Evolutionary conservation across 2,888 invertebrate species (phyloP).

Genomic region (Plagodis pulveraria): DNA sequence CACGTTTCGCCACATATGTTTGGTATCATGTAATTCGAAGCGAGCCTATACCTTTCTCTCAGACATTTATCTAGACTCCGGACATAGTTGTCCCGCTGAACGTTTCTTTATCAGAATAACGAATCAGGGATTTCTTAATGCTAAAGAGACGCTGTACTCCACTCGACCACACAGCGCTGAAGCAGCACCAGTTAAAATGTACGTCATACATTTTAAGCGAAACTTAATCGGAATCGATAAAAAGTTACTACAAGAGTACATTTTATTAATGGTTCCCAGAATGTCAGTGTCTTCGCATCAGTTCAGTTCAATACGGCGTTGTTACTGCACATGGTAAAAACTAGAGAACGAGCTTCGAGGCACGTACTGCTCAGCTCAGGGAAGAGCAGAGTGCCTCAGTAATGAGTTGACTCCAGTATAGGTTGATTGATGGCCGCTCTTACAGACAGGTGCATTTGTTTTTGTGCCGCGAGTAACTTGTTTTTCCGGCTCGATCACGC

Average conservation of each 20-base stretch:
- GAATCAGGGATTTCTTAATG: too few relatives aligned
- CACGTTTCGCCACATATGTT: too few relatives aligned
- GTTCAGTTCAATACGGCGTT: constrained; percentile 25
- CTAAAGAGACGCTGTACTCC: too few relatives aligned
- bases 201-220: background rate
- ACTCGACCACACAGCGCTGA: background rate
- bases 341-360: constrained; percentile 2
- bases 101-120: too few relatives aligned
- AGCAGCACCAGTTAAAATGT: background rate
- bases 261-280: constrained; percentile 24
- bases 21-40: too few relatives aligned
- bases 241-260: background rate
- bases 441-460: constrained; percentile 24
- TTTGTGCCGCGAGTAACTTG: constrained; percentile 16
- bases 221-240: background rate
- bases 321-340: constrained; percentile 25
- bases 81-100: too few relatives aligned
- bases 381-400: constrained; percentile 6
- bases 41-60: too few relatives aligned
- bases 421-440: constrained; percentile 33
- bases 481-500: constrained; percentile 16
- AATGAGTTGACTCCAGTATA: constrained; percentile 32
- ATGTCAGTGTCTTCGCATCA: constrained; percentile 19
- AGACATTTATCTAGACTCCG: too few relatives aligned
- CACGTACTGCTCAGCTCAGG: background rate